Conservation (phyloP, 2,797 vertebrate species). For the Parauchenoglanis punctatus region DNA sequence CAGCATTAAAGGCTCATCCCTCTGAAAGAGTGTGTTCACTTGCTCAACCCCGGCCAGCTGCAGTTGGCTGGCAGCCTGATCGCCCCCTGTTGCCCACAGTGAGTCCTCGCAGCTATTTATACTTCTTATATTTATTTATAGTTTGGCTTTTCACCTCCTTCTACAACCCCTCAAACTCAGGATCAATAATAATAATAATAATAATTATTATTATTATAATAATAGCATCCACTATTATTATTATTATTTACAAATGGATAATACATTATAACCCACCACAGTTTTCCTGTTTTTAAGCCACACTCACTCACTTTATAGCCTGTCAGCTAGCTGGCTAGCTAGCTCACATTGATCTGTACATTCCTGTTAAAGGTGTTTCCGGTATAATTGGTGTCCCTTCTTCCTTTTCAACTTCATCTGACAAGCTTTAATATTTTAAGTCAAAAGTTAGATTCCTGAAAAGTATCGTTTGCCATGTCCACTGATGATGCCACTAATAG, state of each 20-base stretch:
- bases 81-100: constrained; percentile 60
- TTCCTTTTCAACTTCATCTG: too few relatives aligned
- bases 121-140: background rate
- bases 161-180: background rate
- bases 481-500: too few relatives aligned
- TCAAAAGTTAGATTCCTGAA: too few relatives aligned
- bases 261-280: background rate
- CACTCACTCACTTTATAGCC: too few relatives aligned
- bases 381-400: too few relatives aligned
- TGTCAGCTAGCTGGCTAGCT: too few relatives aligned
- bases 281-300: background rate
- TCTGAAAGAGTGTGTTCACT: constrained; percentile 66
- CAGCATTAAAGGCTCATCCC: constrained; percentile 67
- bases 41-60: constrained; percentile 63
- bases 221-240: background rate
- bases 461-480: too few relatives aligned
- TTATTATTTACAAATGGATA: background rate
- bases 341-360: too few relatives aligned
- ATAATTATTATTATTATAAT: background rate
- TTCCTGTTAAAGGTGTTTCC: too few relatives aligned
- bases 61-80: constrained; percentile 64
- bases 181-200: background rate
- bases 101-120: constrained; percentile 47
- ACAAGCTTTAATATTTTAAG: too few relatives aligned
- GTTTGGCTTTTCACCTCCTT: background rate